phyloP scores from a whole-genome alignment of 2,888 invertebrate species.

The Cataglyphis albicans region DNA sequence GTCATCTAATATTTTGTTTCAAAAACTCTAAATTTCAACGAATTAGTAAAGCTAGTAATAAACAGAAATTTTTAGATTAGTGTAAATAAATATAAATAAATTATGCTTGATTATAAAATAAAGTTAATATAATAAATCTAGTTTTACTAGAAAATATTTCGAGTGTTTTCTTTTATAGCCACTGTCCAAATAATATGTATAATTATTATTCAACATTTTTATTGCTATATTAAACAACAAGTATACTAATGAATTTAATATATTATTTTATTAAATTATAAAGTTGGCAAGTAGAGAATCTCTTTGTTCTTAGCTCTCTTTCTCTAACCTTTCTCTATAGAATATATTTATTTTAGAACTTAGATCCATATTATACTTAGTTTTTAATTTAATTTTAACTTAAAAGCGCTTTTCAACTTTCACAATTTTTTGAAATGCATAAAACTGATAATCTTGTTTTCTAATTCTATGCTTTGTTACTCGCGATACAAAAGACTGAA shows the following conservation, averaged over 20 bases:
- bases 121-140: conserved; percentile 9
- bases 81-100: not conserved
- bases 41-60: not conserved
- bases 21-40: not conserved
- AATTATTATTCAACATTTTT: not conserved
- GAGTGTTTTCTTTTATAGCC: not conserved
- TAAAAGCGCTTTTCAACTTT: conserved; percentile 1
- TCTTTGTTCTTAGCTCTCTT: not conserved
- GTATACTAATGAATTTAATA: not conserved
- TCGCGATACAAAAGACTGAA: conserved; percentile 14
- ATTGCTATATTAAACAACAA: not conserved
- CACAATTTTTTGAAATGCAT: conserved; percentile 3
- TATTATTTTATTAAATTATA: not conserved
- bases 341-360: conserved; percentile 8
- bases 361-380: not conserved
- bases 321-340: not conserved
- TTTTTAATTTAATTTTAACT: not conserved
- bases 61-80: not conserved
- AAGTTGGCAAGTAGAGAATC: not conserved
- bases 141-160: not conserved
- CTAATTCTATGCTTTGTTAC: conserved; percentile 27
- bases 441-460: conserved; percentile 31
- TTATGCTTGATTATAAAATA: not conserved
- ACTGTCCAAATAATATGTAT: not conserved
- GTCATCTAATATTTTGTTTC: not conserved